Percentiles rank a stretch among this genome's conserved stretches.
Conservation (phyloP, 30 jellyfish, hydroid and myxozoan genomes). For the Aurelia sp. region DNA sequence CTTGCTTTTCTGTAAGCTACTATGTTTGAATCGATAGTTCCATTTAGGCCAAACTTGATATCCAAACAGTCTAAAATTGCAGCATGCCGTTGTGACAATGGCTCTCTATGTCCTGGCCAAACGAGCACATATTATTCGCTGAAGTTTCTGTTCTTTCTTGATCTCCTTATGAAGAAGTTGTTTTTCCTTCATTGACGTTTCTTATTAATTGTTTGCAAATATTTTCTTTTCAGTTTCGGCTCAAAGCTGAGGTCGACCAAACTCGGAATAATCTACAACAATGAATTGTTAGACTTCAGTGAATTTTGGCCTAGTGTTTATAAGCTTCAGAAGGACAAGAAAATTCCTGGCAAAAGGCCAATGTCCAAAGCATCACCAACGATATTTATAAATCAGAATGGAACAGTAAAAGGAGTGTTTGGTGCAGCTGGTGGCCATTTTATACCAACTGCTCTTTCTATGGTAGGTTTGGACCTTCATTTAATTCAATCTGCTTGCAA, state of each 20-base stretch:
- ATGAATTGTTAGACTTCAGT: constrained; percentile 97
- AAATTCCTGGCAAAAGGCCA: constrained; percentile 97
- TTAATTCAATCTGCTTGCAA: no score
- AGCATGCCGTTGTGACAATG: no score
- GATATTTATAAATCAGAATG: constrained; percentile 75
- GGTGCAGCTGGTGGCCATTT: constrained; percentile 99
- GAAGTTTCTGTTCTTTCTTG: no score
- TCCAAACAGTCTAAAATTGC: no score
- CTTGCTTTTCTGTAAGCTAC: no score
- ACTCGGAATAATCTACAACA: constrained; percentile 97
- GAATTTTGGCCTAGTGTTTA: constrained; percentile 98
- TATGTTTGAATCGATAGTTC: no score
- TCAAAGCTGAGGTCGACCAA: constrained; percentile 81
- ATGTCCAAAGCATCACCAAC: constrained; percentile 93
- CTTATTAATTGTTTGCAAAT: background rate
- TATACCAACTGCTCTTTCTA: constrained; percentile 90
- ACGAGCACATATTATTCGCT: no score
- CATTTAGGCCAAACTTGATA: no score
- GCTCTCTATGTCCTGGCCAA: no score
- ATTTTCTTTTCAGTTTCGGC: constrained; percentile 84
- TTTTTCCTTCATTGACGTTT: no score
- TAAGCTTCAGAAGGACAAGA: constrained; percentile 77
- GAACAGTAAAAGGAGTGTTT: constrained; percentile 85
- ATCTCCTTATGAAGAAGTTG: no score
- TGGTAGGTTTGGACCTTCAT: constrained; percentile 51